Evolutionary conservation across 1,140 invertebrate species (phyloP).

Genomic region (Melanaphis sacchari): DNA sequence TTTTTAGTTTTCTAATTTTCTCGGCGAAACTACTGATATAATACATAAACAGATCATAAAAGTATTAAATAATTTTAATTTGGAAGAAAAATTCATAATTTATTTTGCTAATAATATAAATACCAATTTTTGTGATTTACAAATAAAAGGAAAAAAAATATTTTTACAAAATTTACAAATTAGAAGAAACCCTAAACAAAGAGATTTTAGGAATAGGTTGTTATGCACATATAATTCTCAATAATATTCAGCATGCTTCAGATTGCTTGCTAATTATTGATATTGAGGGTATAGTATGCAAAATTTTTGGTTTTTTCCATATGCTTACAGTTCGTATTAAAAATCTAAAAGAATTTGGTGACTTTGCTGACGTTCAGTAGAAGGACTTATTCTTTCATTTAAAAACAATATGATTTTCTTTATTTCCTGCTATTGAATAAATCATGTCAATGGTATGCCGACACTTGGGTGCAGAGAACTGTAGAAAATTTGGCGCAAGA

Average conservation of each 20-base stretch:
- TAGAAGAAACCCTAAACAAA: background rate
- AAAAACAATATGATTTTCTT: background rate
- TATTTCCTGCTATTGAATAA: background rate
- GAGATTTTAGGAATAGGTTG: background rate
- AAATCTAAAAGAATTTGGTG: background rate
- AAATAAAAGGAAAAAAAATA: background rate
- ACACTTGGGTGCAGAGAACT: no score
- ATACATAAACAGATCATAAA: background rate
- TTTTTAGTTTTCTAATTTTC: slow-evolving; percentile 14
- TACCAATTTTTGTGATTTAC: background rate
- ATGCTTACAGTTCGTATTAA: no score
- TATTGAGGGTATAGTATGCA: no score
- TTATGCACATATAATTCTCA: background rate
- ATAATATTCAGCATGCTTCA: slow-evolving; percentile 1
- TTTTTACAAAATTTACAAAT: slow-evolving; percentile 3
- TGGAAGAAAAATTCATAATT: background rate
- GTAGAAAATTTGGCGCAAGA: no score
- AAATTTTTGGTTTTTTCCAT: no score
- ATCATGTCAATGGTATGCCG: background rate
- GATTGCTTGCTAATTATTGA: background rate
- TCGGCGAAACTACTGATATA: background rate
- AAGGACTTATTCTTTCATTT: background rate
- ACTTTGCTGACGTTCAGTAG: background rate
- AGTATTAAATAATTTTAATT: background rate
- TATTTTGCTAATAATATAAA: background rate